Evolutionary conservation across 2,797 vertebrate species (phyloP), one percentile per base, ranked within the genome.

Genomic region (Mergus octosetaceus): DNA sequence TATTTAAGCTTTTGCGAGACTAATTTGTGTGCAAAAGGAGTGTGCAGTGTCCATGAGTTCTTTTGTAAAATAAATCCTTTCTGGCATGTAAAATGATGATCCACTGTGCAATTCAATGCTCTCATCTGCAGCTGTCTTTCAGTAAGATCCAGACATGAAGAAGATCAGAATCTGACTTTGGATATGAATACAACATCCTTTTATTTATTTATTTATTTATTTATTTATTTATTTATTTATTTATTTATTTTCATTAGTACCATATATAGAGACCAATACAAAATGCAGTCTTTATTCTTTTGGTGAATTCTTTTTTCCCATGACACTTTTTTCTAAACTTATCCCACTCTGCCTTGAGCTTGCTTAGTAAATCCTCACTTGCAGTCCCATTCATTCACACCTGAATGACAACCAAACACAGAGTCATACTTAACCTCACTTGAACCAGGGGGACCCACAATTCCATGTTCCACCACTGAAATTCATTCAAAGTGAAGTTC

Each of bases 401-500:
- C 39, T 51, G 9, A 75, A 62, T 62, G 36, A 10, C 28, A 39
- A 18, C 32, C 5, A 49, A 49, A 2, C 24, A 70, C 12, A 64
- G 32, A 81, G 20, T 8, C 9, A 11, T 2, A 3, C 12, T 36
- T 70, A 18, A 6, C 3, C 16, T 32, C 0, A 0, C 13, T 64
- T 41, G 12, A 85, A 80, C 1, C 6, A 87, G 76, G 36, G 45
- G 22, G 10, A 53, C 32, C 25, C 41, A 73, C 32, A 64, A 71
- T 47, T 81, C 14, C 5, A 10, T 57, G 39, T 20, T 74, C 13
- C 16, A 47, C 15, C 34, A 62, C 25, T 54, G 25, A 72, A 70
- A 51, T 58, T 66, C 32, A 57, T 85, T 83, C 16, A 21, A 68
- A 69, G 4, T 49, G 25, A 79, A 82, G 20, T 28, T 83, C 49